phyloP scores from a whole-genome alignment of 2,113 vertebrate species.

The Saccopteryx bilineata region DNA sequence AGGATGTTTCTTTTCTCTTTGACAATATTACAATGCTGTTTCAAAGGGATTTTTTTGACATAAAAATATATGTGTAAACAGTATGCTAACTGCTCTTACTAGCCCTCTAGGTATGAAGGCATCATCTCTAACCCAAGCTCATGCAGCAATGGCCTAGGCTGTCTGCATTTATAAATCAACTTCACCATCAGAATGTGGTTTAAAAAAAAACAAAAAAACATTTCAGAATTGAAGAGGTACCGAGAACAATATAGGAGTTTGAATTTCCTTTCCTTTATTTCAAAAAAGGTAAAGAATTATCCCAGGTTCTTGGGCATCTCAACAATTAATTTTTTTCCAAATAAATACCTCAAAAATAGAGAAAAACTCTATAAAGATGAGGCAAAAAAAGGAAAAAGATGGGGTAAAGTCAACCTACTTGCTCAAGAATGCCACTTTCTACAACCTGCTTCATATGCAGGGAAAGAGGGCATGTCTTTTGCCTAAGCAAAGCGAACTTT shows the following conservation, averaged over 20 bases:
- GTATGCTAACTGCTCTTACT: conserved; percentile 74
- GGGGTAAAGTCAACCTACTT: conserved; percentile 59
- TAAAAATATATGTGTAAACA: conserved; percentile 84
- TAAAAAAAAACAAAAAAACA: conserved; percentile 50
- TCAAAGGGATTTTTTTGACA: conserved; percentile 79
- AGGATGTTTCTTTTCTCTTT: conserved; percentile 81
- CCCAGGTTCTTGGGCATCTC: conserved; percentile 77
- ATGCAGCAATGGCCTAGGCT: conserved; percentile 70
- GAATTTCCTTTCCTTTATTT: conserved; percentile 81
- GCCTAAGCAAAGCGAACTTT: conserved; percentile 66
- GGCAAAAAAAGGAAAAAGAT: conserved; percentile 53
- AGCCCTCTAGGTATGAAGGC: conserved; percentile 63
- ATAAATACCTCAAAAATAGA: conserved; percentile 64
- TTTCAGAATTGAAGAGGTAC: conserved; percentile 79
- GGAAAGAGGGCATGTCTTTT: conserved; percentile 57
- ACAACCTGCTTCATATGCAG: conserved; percentile 75
- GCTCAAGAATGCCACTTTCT: conserved; percentile 72
- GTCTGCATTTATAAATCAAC: conserved; percentile 52
- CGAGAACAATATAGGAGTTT: conserved; percentile 80
- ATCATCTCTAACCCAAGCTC: conserved; percentile 68
- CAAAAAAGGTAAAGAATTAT: conserved; percentile 72
- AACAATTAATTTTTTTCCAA: conserved; percentile 72
- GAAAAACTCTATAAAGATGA: not conserved
- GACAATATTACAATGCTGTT: conserved; percentile 82
- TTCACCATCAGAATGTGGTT: conserved; percentile 67